These are phyloP conservation scores for Metallyticus violacea DNA, from an alignment of 2,888 invertebrate genomes.

Conservation along the genomic window DNA sequence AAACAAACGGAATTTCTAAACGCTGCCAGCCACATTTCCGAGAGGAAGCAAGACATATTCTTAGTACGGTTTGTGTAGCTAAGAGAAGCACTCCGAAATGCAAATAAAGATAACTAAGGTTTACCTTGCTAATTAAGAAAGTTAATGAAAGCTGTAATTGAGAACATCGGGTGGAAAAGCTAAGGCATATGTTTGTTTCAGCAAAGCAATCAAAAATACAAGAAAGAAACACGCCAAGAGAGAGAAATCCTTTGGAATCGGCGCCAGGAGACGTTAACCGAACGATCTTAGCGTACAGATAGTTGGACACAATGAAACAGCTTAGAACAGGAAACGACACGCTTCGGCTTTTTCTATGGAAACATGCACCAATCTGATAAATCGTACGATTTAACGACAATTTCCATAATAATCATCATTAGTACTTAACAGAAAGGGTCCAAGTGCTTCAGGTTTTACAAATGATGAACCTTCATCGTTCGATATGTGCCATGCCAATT, in stretches of 20 bases:
- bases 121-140: background rate
- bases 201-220: background rate
- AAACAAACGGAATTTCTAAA: background rate
- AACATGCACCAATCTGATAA: too few relatives aligned
- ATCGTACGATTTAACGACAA: too few relatives aligned
- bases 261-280: background rate
- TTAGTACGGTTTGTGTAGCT: background rate
- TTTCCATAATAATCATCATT: too few relatives aligned
- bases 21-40: background rate
- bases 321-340: too few relatives aligned
- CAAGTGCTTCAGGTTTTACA: too few relatives aligned
- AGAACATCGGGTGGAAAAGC: background rate
- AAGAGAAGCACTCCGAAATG: background rate
- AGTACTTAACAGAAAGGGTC: too few relatives aligned
- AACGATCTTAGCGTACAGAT: background rate
- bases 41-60: background rate
- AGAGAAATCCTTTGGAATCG: background rate
- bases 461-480: too few relatives aligned
- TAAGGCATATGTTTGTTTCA: background rate
- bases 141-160: background rate
- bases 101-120: background rate
- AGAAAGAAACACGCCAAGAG: background rate
- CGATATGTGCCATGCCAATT: too few relatives aligned
- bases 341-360: too few relatives aligned
- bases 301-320: too few relatives aligned